These are phyloP conservation scores for Chrysomela aeneicollis DNA, from an alignment of 2,888 invertebrate genomes.

Conservation along the genomic window DNA sequence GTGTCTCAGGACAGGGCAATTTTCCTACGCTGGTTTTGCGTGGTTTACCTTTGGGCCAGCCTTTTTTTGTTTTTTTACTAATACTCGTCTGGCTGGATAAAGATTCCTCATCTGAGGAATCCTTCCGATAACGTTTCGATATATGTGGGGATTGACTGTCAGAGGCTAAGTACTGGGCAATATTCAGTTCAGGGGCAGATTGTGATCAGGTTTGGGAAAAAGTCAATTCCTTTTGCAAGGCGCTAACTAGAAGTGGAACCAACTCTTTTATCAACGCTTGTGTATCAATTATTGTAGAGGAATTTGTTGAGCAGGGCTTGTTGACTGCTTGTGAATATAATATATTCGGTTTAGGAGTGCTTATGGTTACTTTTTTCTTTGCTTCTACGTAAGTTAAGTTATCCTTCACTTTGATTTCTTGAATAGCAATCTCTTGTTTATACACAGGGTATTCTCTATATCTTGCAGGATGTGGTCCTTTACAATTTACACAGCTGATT, in stretches of 20 bases:
- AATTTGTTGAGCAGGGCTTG: background rate
- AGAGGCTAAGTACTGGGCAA: too few species aligned
- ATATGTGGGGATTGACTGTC: too few species aligned
- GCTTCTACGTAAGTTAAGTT: conserved; percentile 12
- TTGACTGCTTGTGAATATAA: background rate
- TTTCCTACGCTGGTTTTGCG: too few species aligned
- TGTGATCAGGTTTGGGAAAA: too few species aligned
- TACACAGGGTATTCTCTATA: conserved; percentile 33
- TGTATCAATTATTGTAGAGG: background rate
- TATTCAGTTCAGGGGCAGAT: too few species aligned
- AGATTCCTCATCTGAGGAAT: too few species aligned
- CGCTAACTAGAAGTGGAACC: background rate
- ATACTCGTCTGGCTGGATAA: too few species aligned
- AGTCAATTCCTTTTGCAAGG: too few species aligned
- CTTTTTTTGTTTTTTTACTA: too few species aligned
- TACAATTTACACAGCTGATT: conserved; percentile 26
- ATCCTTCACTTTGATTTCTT: conserved; percentile 24
- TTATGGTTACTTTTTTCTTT: conserved; percentile 3
- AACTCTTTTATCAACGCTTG: conserved; percentile 7
- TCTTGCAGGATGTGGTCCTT: conserved; percentile 25
- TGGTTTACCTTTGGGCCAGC: too few species aligned
- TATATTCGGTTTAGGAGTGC: background rate
- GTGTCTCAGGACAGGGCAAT: too few species aligned
- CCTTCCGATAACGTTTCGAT: too few species aligned
- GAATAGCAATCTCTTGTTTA: conserved; percentile 31